A percentile compares a stretch with the other conserved stretches of the same genome.
Conservation (phyloP, 1,140 invertebrate genomes). For the Heliconius congener region DNA sequence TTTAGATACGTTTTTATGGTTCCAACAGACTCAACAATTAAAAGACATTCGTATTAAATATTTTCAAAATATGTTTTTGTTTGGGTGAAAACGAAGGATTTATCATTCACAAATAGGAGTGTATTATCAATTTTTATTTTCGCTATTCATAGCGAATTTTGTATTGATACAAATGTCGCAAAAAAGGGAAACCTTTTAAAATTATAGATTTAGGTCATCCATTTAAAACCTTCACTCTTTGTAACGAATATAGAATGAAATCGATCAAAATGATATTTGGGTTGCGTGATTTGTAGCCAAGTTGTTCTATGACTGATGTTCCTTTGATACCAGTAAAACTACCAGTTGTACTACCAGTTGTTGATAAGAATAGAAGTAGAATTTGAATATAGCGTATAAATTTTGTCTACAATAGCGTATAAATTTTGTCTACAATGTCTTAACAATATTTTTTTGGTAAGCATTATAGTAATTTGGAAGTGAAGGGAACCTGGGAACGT, state of each 20-base stretch:
- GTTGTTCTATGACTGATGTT: neutral
- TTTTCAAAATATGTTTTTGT: no score
- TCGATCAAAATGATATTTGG: neutral
- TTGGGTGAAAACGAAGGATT: neutral
- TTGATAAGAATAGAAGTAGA: neutral
- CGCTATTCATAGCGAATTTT: neutral
- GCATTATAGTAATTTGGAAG: no score
- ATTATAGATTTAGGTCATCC: neutral
- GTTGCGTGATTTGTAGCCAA: neutral
- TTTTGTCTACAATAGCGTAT: no score
- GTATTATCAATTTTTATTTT: neutral
- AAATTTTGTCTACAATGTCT: no score
- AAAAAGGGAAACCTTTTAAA: neutral
- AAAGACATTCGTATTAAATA: no score
- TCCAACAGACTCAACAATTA: no score
- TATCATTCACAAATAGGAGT: neutral
- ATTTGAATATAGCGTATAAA: no score
- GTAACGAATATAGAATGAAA: neutral
- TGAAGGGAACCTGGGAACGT: no score
- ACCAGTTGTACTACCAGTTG: no score
- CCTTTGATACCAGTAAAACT: neutral
- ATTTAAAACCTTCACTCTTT: neutral
- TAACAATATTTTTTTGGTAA: no score
- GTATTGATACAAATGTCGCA: neutral
- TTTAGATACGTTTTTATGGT: no score